Base-by-base conservation (phyloP, 2,888 invertebrate genomes). In the Calameuta idolon region DNA sequence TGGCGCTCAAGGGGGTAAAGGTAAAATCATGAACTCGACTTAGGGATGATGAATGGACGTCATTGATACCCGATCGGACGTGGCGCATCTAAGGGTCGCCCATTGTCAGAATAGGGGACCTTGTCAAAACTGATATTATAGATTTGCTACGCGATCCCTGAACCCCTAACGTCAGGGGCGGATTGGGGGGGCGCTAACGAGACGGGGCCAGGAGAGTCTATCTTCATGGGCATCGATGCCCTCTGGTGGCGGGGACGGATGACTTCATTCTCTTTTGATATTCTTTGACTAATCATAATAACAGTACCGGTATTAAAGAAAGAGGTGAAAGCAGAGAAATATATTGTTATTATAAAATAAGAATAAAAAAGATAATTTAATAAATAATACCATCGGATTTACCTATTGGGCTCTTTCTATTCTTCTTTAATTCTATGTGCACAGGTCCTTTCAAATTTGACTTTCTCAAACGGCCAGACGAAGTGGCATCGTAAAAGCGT, bases 101-200 rank as follows among this genome's bases (percentile, higher is more conserved):
- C 75, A 86, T 88, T 88, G 87, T 87, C 82, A 77, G 79, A 76
- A 77, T 77, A 84, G 84, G 83, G 86, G 84, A 87, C 84, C 87
- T 86, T 89, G 90, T 89, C 90, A 87, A 89, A 90, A 90, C 88
- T 87, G 85, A 87, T 82, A 82, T 86, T 86, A 86, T 80, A 86
- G 89, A 90, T 90, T 90, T 86, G 88, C 87, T 85, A 89, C 87
- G 88, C 87, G 87, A 88, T 87, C 80, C 83, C 74, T 77, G 71
- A 77, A 78, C 76, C 73, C 69, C 82, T 73, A 76, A 68, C 76
- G 33, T 33, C 80, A 75, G 82, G 84, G 84, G 76, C 15, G 80
- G 77, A 77, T 79, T 82, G 80, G n/a, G n/a, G n/a, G n/a, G n/a
- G 83, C 79, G 77, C 55, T 78, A 74, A 35, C 75, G 75, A 76